Evolutionary conservation across 2,888 invertebrate genomes (phyloP), one percentile per base, ranked within the genome.

Genomic region (Epirrhoe alternata): DNA sequence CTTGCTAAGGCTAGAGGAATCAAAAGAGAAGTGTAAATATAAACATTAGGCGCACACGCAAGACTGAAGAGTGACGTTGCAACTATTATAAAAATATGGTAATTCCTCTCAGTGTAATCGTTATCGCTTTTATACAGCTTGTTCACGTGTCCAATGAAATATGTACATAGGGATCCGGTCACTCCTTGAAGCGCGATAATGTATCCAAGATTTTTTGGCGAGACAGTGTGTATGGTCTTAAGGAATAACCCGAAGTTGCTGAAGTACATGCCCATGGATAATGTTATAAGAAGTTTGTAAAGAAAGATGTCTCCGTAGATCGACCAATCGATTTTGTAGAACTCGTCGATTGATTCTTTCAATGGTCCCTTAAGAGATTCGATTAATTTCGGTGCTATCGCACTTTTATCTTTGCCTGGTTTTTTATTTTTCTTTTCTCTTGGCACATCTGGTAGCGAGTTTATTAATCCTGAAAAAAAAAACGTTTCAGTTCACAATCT

Each of bases 171-270:
- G 0, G 93, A 86, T 6, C 92, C 90, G 0, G 92, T 77, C 0
- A 87, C 79, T 62, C 93, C 94, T 74, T 94, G 91, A 52, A 94
- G 88, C 1, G 94, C 93, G 61, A 94, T 91, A 4, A 92, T 90
- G 70, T 94, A 95, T 0, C 94, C 94, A n/a, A 94, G 81, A 68
- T 86, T 79, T 67, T 87, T 87, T 2, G 93, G 92, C 8, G 93
- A 85, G n/a, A 94, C 77, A 4, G 84, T 70, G 68, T 90, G 94
- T 54, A 86, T 85, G 61, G 90, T 90, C 73, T 86, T 88, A 5
- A 94, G 70, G 61, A 90, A 89, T 17, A 93, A 65, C 5, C 89
- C 85, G 75, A 93, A 94, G 74, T 90, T 94, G 17, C 86, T 87
- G 73, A 89, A 93, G 71, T 92, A 94, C 63, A 92, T 83, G 5